Evolutionary conservation across 2,113 vertebrate genomes (phyloP).

Genomic region (Alexandromys fortis): DNA sequence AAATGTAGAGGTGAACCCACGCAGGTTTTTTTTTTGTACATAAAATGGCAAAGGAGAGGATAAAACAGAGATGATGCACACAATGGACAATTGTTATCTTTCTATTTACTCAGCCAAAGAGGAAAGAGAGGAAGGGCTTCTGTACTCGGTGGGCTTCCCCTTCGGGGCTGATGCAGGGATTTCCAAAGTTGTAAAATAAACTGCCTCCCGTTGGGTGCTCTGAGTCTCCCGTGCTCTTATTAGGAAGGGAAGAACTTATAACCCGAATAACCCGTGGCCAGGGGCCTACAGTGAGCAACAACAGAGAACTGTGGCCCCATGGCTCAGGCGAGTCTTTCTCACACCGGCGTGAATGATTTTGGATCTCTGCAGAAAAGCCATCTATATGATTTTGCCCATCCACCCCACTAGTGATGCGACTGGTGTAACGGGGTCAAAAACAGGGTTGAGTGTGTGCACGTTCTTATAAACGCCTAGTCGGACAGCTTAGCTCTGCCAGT

Average conservation of each 20-base stretch:
- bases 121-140: background rate
- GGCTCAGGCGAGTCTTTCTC: background rate
- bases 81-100: background rate
- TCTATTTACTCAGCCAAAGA: background rate
- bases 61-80: no score
- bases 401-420: background rate
- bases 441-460: background rate
- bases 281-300: background rate
- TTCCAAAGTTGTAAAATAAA: background rate
- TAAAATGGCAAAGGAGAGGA: background rate
- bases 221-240: background rate
- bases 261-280: background rate
- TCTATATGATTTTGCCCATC: background rate
- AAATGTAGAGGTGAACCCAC: background rate
- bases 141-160: no score
- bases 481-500: background rate
- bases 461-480: background rate
- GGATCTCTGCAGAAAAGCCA: background rate
- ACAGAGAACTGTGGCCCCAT: background rate
- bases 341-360: background rate
- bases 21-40: background rate
- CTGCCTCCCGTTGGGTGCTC: background rate
- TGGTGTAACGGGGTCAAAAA: background rate
- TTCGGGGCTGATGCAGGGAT: background rate
- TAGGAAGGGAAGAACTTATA: background rate